Conservation (phyloP, 2,888 invertebrate species). For the Pandemis corylana region DNA sequence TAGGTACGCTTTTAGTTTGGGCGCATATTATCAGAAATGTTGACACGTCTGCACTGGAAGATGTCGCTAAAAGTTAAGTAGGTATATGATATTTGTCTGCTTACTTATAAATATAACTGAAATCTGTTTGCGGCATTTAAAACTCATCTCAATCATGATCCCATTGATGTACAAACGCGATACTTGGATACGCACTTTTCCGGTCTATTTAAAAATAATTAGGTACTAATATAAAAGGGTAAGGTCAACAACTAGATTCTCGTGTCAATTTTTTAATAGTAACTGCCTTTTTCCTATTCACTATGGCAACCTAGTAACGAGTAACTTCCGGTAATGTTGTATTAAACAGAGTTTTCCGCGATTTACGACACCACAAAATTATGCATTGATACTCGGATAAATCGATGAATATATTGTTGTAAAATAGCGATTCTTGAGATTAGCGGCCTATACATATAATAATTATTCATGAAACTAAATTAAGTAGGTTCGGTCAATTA, state of each 20-base stretch:
- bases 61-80: too few species aligned
- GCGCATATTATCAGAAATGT: too few species aligned
- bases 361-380: background rate
- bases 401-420: background rate
- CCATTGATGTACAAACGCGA: background rate
- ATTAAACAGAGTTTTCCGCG: background rate
- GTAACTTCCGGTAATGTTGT: constrained; percentile 26
- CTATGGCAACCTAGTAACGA: constrained; percentile 23
- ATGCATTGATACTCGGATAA: background rate
- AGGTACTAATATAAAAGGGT: constrained; percentile 3
- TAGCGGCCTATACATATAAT: background rate
- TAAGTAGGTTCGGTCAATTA: background rate
- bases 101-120: background rate
- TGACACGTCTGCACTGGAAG: too few species aligned
- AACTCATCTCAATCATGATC: too few species aligned
- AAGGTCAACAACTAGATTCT: constrained; percentile 17
- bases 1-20: too few species aligned
- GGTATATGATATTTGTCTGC: too few species aligned
- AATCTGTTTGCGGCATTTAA: background rate
- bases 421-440: background rate
- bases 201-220: background rate
- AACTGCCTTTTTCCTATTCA: constrained; percentile 16
- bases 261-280: constrained; percentile 5
- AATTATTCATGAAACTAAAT: background rate
- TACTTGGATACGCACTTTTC: background rate